Percentiles rank a stretch among this genome's conserved stretches.
These are phyloP conservation scores for Nicator chloris DNA, from an alignment of 2,113 vertebrate genomes.

Conservation along the genomic window DNA sequence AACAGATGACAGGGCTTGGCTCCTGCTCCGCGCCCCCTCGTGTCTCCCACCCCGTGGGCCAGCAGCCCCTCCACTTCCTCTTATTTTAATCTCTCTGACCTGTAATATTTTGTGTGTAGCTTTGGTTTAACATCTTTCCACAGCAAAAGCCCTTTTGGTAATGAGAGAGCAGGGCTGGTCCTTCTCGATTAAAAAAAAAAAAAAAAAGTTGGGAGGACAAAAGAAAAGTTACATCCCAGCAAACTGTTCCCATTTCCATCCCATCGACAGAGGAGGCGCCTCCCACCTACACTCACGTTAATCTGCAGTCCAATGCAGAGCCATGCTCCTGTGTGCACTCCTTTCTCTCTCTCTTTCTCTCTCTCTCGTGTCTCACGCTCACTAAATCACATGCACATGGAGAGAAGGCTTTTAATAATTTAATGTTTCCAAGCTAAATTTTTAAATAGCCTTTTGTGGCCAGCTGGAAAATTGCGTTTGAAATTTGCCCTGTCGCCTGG, in stretches of 20 bases:
- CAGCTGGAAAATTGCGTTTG: constrained; percentile 43
- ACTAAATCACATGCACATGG: constrained; percentile 60
- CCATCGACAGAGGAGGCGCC: constrained; percentile 37
- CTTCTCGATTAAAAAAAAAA: background rate
- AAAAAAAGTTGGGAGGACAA: background rate
- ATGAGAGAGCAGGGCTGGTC: constrained; percentile 38
- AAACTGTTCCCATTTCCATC: constrained; percentile 49
- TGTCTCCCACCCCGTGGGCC: background rate
- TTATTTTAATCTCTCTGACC: background rate
- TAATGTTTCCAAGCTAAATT: constrained; percentile 41
- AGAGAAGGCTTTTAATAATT: constrained; percentile 64
- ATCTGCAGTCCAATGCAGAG: background rate
- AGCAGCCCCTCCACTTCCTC: background rate
- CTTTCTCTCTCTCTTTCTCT: constrained; percentile 55
- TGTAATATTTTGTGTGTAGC: background rate
- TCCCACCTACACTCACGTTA: constrained; percentile 28
- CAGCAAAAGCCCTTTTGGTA: constrained; percentile 33
- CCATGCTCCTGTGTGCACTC: constrained; percentile 50
- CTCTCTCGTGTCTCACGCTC: constrained; percentile 61
- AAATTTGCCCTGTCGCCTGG: background rate
- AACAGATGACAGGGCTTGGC: background rate
- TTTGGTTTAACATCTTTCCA: constrained; percentile 47
- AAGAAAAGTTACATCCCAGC: constrained; percentile 8
- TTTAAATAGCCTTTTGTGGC: constrained; percentile 55
- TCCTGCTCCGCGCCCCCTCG: background rate